Conservation (phyloP, 2,888 invertebrate species). For the Drosophila birchii region DNA sequence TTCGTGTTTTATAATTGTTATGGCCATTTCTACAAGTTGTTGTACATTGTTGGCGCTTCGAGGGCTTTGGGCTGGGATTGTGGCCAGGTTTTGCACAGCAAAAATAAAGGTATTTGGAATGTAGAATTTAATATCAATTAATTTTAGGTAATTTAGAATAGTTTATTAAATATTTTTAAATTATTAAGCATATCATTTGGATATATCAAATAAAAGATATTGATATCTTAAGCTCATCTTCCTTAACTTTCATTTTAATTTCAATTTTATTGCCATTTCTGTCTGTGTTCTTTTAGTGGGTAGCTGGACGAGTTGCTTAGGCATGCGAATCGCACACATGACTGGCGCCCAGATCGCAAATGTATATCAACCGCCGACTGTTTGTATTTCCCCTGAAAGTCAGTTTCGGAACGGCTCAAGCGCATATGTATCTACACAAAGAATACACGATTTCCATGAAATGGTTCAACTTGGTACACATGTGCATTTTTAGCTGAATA, state of each 20-base stretch:
- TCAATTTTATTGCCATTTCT: background rate
- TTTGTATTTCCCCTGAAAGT: constrained; percentile 34
- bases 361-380: constrained; percentile 14
- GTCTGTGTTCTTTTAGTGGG: constrained; percentile 1
- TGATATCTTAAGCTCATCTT: background rate
- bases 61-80: constrained; percentile 15
- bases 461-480: constrained; percentile 8
- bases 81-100: constrained; percentile 7
- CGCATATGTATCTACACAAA: constrained; percentile 10
- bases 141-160: background rate
- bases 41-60: constrained; percentile 40
- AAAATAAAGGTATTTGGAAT: background rate
- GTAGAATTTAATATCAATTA: background rate
- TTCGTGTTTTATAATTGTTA: constrained; percentile 49
- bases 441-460: constrained; percentile 21
- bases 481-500: background rate
- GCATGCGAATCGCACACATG: constrained; percentile 48
- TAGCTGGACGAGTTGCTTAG: constrained; percentile 20
- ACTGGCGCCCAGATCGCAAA: constrained; percentile 29
- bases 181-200: background rate
- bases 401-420: constrained; percentile 6
- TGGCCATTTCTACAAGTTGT: constrained; percentile 47
- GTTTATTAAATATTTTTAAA: background rate
- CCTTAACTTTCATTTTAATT: background rate
- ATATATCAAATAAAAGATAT: background rate